Percentiles rank a stretch among this genome's conserved stretches.
phyloP scores from a whole-genome alignment of 2,888 invertebrate genomes.

The Melipona beecheii region DNA sequence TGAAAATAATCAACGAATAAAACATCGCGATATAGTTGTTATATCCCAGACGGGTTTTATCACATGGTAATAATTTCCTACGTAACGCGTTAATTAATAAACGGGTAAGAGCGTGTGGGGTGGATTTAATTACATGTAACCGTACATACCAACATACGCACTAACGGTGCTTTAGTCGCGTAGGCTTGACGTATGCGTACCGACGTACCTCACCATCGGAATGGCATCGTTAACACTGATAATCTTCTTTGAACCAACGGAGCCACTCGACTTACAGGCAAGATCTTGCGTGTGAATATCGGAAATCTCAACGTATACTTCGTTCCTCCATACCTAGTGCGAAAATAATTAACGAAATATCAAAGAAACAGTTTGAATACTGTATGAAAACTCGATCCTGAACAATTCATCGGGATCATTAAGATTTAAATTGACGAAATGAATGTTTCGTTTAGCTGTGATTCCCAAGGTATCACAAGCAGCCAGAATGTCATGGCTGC shows the following conservation, averaged over 20 bases:
- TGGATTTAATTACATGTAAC: slow-evolving; percentile 66
- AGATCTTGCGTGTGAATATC: not conserved
- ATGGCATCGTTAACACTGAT: slow-evolving; percentile 61
- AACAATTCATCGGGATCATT: slow-evolving; percentile 3
- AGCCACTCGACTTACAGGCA: slow-evolving; percentile 46
- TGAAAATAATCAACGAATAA: slow-evolving; percentile 41
- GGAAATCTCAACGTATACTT: slow-evolving; percentile 1
- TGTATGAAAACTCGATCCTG: not conserved
- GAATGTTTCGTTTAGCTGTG: not conserved
- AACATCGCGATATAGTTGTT: slow-evolving; percentile 36
- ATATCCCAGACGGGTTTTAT: slow-evolving; percentile 60
- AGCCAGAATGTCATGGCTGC: not conserved
- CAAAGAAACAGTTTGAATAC: slow-evolving; percentile 19
- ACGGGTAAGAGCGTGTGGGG: slow-evolving; percentile 50
- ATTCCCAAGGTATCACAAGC: not conserved
- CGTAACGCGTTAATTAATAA: slow-evolving; percentile 71
- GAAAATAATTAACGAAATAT: slow-evolving; percentile 46
- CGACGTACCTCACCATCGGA: slow-evolving; percentile 28
- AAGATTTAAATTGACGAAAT: not conserved
- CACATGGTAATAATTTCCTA: slow-evolving; percentile 60
- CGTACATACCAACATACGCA: slow-evolving; percentile 29
- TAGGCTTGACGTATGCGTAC: slow-evolving; percentile 13
- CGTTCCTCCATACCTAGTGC: not conserved
- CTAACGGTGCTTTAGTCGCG: slow-evolving; percentile 37
- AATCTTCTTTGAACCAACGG: slow-evolving; percentile 38